Evolutionary conservation across 1,140 invertebrate genomes (phyloP).

Genomic region (Eumeta japonica): DNA sequence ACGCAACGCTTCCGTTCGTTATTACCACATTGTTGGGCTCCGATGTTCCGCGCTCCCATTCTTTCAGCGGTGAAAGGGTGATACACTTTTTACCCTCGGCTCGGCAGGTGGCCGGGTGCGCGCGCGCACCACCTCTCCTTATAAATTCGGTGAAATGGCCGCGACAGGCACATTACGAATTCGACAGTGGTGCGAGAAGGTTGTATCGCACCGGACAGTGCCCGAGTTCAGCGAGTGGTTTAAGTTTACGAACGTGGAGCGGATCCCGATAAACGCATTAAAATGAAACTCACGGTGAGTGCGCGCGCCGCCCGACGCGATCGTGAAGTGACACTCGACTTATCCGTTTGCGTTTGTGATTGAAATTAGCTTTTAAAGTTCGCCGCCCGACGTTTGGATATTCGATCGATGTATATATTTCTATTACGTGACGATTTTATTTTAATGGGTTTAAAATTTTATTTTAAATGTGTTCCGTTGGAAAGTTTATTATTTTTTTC

Average conservation of each 20-base stretch:
- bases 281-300: constrained; percentile 57
- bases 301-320: constrained; percentile 20
- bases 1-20: constrained; percentile 33
- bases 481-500: too few relatives aligned
- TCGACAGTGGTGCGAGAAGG: constrained; percentile 44
- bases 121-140: constrained; percentile 28
- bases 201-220: constrained; percentile 34
- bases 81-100: constrained; percentile 50
- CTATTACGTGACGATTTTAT: too few relatives aligned
- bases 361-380: not conserved
- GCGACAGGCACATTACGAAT: constrained; percentile 50
- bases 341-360: not conserved
- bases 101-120: constrained; percentile 24
- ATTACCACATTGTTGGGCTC: constrained; percentile 47
- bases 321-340: constrained; percentile 7
- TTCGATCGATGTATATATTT: constrained; percentile 1
- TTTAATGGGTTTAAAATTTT: too few relatives aligned
- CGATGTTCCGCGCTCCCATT: constrained; percentile 42
- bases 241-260: constrained; percentile 36
- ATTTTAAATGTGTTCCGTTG: too few relatives aligned
- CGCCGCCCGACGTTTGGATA: not conserved
- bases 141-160: constrained; percentile 52
- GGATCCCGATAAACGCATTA: constrained; percentile 35
- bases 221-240: constrained; percentile 35
- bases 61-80: constrained; percentile 56